Base-by-base conservation (phyloP, 2,797 vertebrate genomes). In the Phalloptychus januarius region DNA sequence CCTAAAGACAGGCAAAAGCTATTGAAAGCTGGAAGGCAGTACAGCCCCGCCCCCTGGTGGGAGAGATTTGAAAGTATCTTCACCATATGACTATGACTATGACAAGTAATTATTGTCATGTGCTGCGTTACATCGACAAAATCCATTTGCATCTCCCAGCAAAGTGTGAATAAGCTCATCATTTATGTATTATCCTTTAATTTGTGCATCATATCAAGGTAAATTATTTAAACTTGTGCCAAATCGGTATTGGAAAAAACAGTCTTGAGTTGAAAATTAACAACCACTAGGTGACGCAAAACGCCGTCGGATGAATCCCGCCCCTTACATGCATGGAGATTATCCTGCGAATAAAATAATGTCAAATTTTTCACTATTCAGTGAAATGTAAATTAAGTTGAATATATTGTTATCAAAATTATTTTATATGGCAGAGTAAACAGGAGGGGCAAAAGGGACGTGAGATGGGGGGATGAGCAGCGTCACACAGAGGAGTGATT, bases 221-320 rank as follows among this genome's bases (percentile, higher is more conserved):
- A 11, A 69, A 7, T 13, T 42, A 15, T 6, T 12, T 23, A 67
- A 67, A 67, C 50, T 52, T 79, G 28, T 44, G 40, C 16, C 38
- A 69, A 42, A 56, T 25, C 25, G 20, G 50, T 4, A 10, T 28
- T 46, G 7, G 18, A 61, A 7, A 1, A 54, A 54, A 58, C 8
- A 28, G 16, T 7, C 7, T 45, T 85, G 88, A 74, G 80, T 33
- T 84, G 45, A 76, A 31, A 20, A 18, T 16, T 31, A 20, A 48
- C 6, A n/a, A 72, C 89, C 95, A 90, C 91, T 91, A 95, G 95
- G 88, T 94, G 94, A 94, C 3, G 79, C 65, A 15, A 10, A 82
- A 86, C 70, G 20, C 76, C 86, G 80, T 72, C 20, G 65, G 45
- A 85, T 90, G 56, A 56, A 50, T 40, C 5, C 63, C 28, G 45